phyloP scores from a whole-genome alignment of 2,113 vertebrate genomes.

The Gracilinanus agilis region DNA sequence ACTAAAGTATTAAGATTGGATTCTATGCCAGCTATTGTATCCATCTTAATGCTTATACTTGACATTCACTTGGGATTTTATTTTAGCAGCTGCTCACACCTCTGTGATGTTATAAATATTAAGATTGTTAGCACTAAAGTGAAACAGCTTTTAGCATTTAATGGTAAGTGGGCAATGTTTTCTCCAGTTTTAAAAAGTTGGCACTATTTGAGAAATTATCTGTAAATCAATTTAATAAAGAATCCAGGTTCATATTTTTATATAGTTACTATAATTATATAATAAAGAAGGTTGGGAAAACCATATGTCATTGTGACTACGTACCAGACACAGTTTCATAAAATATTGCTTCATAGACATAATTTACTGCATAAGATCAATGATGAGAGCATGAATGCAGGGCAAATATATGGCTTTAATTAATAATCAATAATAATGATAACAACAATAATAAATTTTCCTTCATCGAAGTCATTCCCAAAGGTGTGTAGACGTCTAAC shows the following conservation, averaged over 20 bases:
- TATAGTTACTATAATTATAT: conserved; percentile 62
- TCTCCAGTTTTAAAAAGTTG: conserved; percentile 49
- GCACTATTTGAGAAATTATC: conserved; percentile 55
- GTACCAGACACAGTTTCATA: conserved; percentile 18
- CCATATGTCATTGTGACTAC: conserved; percentile 61
- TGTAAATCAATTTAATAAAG: conserved; percentile 66
- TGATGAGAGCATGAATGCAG: conserved; percentile 43
- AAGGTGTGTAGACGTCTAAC: conserved; percentile 38
- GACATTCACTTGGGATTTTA: neutral
- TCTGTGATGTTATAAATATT: conserved; percentile 36
- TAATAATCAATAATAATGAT: conserved; percentile 76
- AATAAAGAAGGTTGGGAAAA: conserved; percentile 63
- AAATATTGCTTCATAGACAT: conserved; percentile 55
- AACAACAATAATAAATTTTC: conserved; percentile 72
- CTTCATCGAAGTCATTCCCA: conserved; percentile 43
- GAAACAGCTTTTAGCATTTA: conserved; percentile 58
- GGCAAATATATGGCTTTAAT: conserved; percentile 73
- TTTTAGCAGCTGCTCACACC: conserved; percentile 17
- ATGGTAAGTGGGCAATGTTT: conserved; percentile 49
- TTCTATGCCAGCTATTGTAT: conserved; percentile 20
- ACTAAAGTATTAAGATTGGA: neutral
- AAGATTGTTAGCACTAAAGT: conserved; percentile 15
- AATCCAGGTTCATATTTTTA: conserved; percentile 62
- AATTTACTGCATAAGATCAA: conserved; percentile 43
- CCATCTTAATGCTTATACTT: neutral